Base-by-base conservation (phyloP, 2,888 invertebrate species). In the Nycteola revayana region DNA sequence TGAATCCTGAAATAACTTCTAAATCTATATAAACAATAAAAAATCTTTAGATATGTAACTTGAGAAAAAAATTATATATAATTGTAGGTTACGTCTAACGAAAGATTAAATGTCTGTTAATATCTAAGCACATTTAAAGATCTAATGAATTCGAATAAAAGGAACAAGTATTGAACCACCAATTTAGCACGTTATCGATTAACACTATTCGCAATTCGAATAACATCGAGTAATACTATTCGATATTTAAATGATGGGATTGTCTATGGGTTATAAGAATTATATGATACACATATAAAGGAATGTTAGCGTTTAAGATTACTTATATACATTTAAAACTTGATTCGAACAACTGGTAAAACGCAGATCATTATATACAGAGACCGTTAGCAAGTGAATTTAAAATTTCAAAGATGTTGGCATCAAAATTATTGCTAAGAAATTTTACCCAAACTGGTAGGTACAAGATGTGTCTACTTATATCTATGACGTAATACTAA, bases 381-480 rank as follows among this genome's bases (percentile, higher is more conserved):
- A 77, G 63, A 75, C 66, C 66, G 66, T 69, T 68, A 69, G 61
- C 70, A 72, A 72, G 59, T 68, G 69, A 74, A 68, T 75, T 73
- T 65, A 56, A 21, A 73, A 78, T 59, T 77, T 81, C 62, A 71
- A 70, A 75, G 73, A 74, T 67, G 74, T 86, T 86, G 85, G 86
- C 86, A 83, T 86, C 76, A 64, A 75, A 75, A 78, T 86, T 85
- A 87, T 87, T 87, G 85, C 87, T 87, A 84, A 66, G 60, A 78
- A 75, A 63, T 75, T 76, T 69, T 73, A 75, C 75, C 78, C 74
- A 78, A 76, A 75, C 50, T 64, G 65, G 75, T 79, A 82, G 81
- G 80, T 85, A 83, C 84, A 78, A 79, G 75, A 77, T 78, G 82
- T 79, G 76, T 76, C 87, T 87, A 87, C 85, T 87, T 86, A 87